phyloP scores from a whole-genome alignment of 2,113 vertebrate genomes.

The Notothenia coriiceps region DNA sequence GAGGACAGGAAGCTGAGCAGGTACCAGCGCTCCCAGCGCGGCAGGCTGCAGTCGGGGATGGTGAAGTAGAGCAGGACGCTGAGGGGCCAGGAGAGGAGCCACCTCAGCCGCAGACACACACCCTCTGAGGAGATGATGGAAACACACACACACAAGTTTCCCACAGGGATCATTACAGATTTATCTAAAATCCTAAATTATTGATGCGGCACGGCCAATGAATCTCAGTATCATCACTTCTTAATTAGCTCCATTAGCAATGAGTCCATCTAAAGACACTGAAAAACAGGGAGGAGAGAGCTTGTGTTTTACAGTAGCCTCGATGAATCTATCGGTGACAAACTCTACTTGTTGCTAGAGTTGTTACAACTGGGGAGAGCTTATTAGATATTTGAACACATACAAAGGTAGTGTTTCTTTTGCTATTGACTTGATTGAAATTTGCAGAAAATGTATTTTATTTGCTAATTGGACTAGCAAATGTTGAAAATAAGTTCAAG shows the following conservation, averaged over 20 bases:
- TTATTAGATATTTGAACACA: neutral
- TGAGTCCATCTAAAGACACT: neutral
- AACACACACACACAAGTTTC: neutral
- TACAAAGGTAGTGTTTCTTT: no score
- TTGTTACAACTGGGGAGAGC: neutral
- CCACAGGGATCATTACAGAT: slow-evolving; percentile 36
- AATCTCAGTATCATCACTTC: slow-evolving; percentile 1
- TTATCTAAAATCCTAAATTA: slow-evolving; percentile 45
- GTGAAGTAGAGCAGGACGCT: slow-evolving; percentile 81
- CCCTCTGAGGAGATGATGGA: slow-evolving; percentile 63
- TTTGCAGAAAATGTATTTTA: no score
- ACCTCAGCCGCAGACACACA: slow-evolving; percentile 72
- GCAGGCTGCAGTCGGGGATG: slow-evolving; percentile 82
- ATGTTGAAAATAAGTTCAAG: no score
- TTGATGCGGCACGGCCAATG: slow-evolving; percentile 12
- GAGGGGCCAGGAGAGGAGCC: slow-evolving; percentile 85
- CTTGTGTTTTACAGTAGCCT: neutral
- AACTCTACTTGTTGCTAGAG: neutral
- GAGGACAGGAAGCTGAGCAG: slow-evolving; percentile 84
- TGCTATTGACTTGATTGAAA: no score
- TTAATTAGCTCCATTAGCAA: slow-evolving; percentile 42
- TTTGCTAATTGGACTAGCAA: no score
- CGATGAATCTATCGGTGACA: neutral
- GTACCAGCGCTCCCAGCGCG: slow-evolving; percentile 85
- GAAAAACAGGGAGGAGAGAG: neutral